Conservation (phyloP, 1,140 invertebrate genomes). For the Diprion similis region DNA sequence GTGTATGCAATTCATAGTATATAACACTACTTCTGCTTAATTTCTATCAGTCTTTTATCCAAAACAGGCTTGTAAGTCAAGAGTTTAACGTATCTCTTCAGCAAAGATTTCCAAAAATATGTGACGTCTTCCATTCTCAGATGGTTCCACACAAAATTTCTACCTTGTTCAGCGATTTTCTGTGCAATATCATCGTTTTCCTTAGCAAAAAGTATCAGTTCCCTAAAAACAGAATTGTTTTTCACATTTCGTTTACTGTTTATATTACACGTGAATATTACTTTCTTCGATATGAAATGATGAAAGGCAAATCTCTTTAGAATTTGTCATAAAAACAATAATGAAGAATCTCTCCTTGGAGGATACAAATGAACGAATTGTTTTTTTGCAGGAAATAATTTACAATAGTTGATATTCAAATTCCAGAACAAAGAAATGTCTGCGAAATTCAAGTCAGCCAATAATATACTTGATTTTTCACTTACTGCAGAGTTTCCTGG, state of each 20-base stretch:
- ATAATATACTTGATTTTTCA: slow-evolving; percentile 18
- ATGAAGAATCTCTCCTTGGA: too few species aligned
- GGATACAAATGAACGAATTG: too few species aligned
- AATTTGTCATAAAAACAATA: slow-evolving; percentile 12
- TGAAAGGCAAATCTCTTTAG: slow-evolving; percentile 12
- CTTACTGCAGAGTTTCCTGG: slow-evolving; percentile 70
- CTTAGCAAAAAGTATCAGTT: slow-evolving; percentile 80
- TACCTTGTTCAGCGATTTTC: slow-evolving; percentile 84
- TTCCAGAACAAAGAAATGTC: too few species aligned
- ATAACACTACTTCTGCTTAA: slow-evolving; percentile 38
- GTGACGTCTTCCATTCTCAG: slow-evolving; percentile 82
- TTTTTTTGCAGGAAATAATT: slow-evolving; percentile 4
- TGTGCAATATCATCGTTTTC: slow-evolving; percentile 77
- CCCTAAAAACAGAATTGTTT: slow-evolving; percentile 50
- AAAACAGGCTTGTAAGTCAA: slow-evolving; percentile 72
- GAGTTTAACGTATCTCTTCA: slow-evolving; percentile 80
- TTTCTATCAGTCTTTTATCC: slow-evolving; percentile 65
- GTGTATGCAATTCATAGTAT: too few species aligned
- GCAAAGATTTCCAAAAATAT: slow-evolving; percentile 87
- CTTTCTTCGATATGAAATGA: slow-evolving; percentile 16
- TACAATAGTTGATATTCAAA: neutral
- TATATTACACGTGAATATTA: neutral
- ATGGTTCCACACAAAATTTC: slow-evolving; percentile 84
- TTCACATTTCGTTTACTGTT: slow-evolving; percentile 18
- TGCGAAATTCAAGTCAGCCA: neutral